These are phyloP conservation scores for Diplodus sargus DNA, from an alignment of 2,797 vertebrate genomes.

Conservation along the genomic window DNA sequence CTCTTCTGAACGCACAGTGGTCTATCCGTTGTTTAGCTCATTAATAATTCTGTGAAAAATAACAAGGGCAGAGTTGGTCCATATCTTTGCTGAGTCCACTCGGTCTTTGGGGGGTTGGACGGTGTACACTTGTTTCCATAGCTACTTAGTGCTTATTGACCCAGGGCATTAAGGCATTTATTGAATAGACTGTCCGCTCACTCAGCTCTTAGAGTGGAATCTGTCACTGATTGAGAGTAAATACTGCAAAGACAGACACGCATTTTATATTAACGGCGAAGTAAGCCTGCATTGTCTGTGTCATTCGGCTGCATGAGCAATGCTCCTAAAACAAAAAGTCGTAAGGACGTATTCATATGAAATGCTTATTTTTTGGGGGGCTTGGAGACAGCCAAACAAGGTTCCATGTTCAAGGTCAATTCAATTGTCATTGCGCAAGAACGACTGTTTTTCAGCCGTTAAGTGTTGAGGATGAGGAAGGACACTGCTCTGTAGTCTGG, in stretches of 20 bases:
- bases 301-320: conserved; percentile 1
- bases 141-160: conserved; percentile 60
- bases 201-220: conserved; percentile 50
- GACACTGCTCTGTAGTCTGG: too few relatives aligned
- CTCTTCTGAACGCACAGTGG: conserved; percentile 5
- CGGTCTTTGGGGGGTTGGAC: conserved; percentile 28
- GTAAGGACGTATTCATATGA: too few relatives aligned
- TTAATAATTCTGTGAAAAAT: conserved; percentile 23
- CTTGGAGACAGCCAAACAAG: too few relatives aligned
- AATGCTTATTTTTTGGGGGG: too few relatives aligned
- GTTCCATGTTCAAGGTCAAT: too few relatives aligned
- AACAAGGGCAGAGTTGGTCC: neutral
- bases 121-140: conserved; percentile 55
- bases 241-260: conserved; percentile 41
- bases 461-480: too few relatives aligned
- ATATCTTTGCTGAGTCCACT: conserved; percentile 33
- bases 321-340: too few relatives aligned
- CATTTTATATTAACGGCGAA: conserved; percentile 42
- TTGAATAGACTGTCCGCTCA: conserved; percentile 49
- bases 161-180: conserved; percentile 49
- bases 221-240: conserved; percentile 50
- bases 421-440: too few relatives aligned
- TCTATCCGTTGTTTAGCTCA: conserved; percentile 5
- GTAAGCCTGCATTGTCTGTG: conserved; percentile 24
- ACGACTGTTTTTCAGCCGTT: too few relatives aligned